These are phyloP conservation scores for Drosophila arawakana DNA, from an alignment of 1,140 invertebrate genomes.

Conservation along the genomic window DNA sequence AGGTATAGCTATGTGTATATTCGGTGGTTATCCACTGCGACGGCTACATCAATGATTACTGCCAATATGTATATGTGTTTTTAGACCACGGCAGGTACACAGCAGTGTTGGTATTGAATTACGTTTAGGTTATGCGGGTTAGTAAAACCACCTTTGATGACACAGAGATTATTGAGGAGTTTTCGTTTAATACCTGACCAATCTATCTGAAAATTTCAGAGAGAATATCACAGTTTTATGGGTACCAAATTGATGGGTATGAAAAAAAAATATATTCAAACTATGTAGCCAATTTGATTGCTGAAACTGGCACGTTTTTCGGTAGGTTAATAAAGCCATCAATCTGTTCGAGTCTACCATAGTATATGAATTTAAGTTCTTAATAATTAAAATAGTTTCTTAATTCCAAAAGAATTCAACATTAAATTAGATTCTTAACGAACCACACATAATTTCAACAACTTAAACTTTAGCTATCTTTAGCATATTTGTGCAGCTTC, in stretches of 20 bases:
- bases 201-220: constrained; percentile 8
- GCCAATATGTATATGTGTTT: constrained; percentile 4
- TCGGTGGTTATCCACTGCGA: constrained; percentile 21
- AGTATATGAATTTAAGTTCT: neutral
- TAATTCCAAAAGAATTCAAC: neutral
- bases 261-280: constrained; percentile 5
- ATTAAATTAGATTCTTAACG: neutral
- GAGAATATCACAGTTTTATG: constrained; percentile 10
- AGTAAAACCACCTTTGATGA: constrained; percentile 13
- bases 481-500: neutral
- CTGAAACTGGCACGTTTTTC: no score
- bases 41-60: constrained; percentile 18
- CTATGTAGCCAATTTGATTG: neutral
- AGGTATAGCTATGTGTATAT: neutral
- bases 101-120: neutral
- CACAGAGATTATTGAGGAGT: constrained; percentile 20
- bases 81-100: neutral
- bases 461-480: constrained; percentile 1
- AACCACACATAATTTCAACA: neutral
- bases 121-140: constrained; percentile 8
- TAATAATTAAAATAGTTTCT: neutral
- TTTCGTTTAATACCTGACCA: constrained; percentile 17
- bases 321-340: neutral
- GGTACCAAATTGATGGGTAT: neutral
- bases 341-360: no score